Percentiles rank a stretch among this genome's conserved stretches.
phyloP scores from a whole-genome alignment of 37 sponge, comb jelly and placozoan genomes.

The Halichondria panicea region DNA sequence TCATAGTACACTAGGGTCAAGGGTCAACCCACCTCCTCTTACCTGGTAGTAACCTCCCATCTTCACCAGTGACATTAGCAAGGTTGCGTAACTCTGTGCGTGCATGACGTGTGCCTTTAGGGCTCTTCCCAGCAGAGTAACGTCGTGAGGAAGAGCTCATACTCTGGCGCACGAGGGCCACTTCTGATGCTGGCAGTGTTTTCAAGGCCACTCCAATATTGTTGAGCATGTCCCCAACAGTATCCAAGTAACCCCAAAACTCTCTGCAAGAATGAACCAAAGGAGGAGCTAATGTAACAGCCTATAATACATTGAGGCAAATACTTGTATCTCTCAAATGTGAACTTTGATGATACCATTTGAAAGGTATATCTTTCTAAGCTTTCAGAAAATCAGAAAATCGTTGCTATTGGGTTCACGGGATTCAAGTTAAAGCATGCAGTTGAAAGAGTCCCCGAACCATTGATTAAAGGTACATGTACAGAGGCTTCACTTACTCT shows the following conservation, averaged over 20 bases:
- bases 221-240: background rate
- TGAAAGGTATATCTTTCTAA: no score
- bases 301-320: no score
- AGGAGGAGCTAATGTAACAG: no score
- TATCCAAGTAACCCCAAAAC: constrained; percentile 39
- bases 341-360: no score
- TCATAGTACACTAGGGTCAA: no score
- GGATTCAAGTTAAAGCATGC: no score
- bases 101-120: background rate
- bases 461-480: no score
- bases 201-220: constrained; percentile 7
- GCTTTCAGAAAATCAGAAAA: no score
- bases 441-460: no score
- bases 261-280: constrained; percentile 4
- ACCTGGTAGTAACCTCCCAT: constrained; percentile 27
- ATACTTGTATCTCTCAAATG: no score
- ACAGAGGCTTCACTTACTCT: constrained; percentile 19
- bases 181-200: constrained; percentile 5
- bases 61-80: constrained; percentile 18
- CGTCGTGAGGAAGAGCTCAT: constrained; percentile 6
- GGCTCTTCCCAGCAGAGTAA: background rate
- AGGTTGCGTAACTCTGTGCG: background rate
- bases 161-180: background rate
- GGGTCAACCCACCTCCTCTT: no score
- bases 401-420: no score